Base-by-base conservation (phyloP, 1,140 invertebrate genomes). In the Drosophila tani region DNA sequence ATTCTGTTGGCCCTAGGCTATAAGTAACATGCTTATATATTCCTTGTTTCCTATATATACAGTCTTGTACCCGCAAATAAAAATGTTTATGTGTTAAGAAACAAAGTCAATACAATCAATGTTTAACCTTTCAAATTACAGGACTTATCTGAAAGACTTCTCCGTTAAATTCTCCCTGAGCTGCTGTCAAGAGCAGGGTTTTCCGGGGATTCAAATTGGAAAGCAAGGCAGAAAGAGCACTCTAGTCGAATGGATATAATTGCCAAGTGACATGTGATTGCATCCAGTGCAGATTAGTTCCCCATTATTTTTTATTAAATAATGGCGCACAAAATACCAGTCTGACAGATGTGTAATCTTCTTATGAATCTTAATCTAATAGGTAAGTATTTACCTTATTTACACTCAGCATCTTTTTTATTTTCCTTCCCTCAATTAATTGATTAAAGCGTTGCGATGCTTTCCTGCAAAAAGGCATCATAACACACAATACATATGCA, bases 131-230 rank as follows among this genome's bases (percentile, higher is more conserved):
- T 11, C 19, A 7, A 55, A 15, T 19, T 38, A 38, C 32, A 15
- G 8, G 5, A 19, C 32, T 56, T 40, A 56, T n/a, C 14, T 40
- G 0, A 5, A 19, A 21, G 35, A 56, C n/a, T 38, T 0, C 14
- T 19, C 53, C 15, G 19, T 21, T 21, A 9, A 15, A 21, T 40
- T 55, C 14, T 9, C 19, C 15, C 9, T 55, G 32, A 55, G 56
- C 29, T 51, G 46, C 62, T 67, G 49, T 67, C 67, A 46, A 70
- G 49, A 53, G 62, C 62, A 70, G 63, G 27, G 21, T 53, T 69
- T 67, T 38, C 21, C n/a, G 1, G 27, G 14, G 24, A 43, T 68
- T 66, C 15, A 21, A 45, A 29, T 12, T 45, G n/a, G 3, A 9
- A 35, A 27, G 5, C 27, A 27, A 29, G 12, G 5, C 35, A 9